Evolutionary conservation across 2,113 vertebrate genomes (phyloP), one percentile per base, ranked within the genome.

Genomic region (Triplophysa rosa): DNA sequence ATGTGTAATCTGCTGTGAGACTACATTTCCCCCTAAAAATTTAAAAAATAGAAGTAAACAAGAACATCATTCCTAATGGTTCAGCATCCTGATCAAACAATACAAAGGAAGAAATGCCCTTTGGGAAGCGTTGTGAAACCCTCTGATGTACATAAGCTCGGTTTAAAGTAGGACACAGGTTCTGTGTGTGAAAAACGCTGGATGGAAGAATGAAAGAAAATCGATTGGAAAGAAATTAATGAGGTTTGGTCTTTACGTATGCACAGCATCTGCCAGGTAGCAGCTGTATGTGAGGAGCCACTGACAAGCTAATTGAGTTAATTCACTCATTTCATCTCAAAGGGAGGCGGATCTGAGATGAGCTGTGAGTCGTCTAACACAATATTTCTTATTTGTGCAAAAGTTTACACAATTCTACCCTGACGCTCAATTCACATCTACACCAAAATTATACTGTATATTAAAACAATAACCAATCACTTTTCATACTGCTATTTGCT

Each of bases 281-380:
- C 79, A 81, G 71, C 54, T 68, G 40, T 21, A 37, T 59, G 79
- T 19, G 21, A 69, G 23, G 29, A 77, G n/a, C 58, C 37, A 63
- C 24, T 26, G 58, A 61, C 65, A 54, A 33, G 17, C 23, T 80
- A 73, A 74, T 80, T 47, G 16, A 80, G 54, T 59, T 78, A 58
- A 78, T 67, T 19, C 16, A 59, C 64, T 67, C 64, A 45, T 67
- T 66, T 42, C 3, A 37, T 62, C 59, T 47, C 65, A 54, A 56
- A 21, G 33, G 26, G 19, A 58, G 1, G 0, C 14, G 7, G 11
- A 58, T 37, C 49, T 37, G 17, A 19, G 68, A 71, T 19, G 13
- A 70, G 33, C 33, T 26, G 47, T 33, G 68, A 58, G 49, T 58
- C 24, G 33, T 10, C 26, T 17, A 56, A 21, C 12, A 21, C 47